Percentiles rank a stretch among this genome's conserved stretches.
Conservation (phyloP, 2,797 vertebrate genomes). For the Cetoscarus ocellatus region DNA sequence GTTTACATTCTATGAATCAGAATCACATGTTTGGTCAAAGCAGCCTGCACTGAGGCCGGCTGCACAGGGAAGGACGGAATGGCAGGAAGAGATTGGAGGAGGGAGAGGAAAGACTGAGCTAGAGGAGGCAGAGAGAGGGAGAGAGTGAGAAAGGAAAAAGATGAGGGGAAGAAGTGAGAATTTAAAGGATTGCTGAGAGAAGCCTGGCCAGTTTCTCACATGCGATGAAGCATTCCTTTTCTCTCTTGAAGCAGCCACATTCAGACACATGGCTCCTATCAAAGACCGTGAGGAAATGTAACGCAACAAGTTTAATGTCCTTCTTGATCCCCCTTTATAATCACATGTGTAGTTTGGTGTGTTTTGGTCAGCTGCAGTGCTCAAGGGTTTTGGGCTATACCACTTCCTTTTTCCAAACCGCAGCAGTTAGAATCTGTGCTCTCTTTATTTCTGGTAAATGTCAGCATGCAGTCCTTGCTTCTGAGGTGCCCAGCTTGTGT, state of each 20-base stretch:
- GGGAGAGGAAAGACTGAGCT: conserved; percentile 26
- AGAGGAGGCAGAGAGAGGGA: conserved; percentile 25
- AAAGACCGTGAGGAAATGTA: conserved; percentile 51
- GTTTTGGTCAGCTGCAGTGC: conserved; percentile 41
- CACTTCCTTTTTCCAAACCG: conserved; percentile 53
- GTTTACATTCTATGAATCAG: conserved; percentile 86
- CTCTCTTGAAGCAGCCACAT: conserved; percentile 34
- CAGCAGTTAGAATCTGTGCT: conserved; percentile 14
- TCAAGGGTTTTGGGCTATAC: conserved; percentile 26
- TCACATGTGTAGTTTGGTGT: conserved; percentile 33
- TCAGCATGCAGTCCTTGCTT: conserved; percentile 36
- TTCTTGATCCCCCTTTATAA: conserved; percentile 52
- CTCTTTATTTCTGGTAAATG: conserved; percentile 51
- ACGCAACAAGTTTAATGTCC: conserved; percentile 51
- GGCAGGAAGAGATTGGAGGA: neutral
- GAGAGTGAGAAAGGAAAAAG: conserved; percentile 38
- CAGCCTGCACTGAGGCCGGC: conserved; percentile 55
- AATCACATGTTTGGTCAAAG: conserved; percentile 80
- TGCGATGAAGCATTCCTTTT: conserved; percentile 33
- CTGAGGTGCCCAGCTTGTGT: conserved; percentile 24
- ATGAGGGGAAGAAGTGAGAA: conserved; percentile 20
- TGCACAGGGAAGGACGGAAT: conserved; percentile 16
- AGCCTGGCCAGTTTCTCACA: conserved; percentile 35
- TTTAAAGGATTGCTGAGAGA: conserved; percentile 48
- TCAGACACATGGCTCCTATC: conserved; percentile 46